phyloP scores from a whole-genome alignment of 1,140 invertebrate genomes.

The Procambarus virginalis region DNA sequence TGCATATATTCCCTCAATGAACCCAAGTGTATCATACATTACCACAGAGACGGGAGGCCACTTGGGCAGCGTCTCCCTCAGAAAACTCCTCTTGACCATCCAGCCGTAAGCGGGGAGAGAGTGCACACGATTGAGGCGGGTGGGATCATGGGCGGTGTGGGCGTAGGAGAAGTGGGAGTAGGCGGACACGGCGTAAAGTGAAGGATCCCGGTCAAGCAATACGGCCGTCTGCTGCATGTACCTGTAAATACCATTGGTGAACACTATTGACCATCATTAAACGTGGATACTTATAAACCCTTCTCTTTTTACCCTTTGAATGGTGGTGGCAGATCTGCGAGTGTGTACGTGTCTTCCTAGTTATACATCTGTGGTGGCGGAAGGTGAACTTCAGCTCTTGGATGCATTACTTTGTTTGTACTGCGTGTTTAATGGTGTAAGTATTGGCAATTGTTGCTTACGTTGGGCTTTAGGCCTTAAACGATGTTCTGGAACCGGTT shows the following conservation, averaged over 20 bases:
- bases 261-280: not conserved
- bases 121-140: constrained; percentile 79
- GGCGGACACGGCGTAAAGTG: constrained; percentile 80
- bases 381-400: too few species aligned
- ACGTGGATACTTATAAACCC: not conserved
- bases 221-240: constrained; percentile 80
- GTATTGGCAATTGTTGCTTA: too few species aligned
- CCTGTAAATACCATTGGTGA: constrained; percentile 72
- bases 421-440: too few species aligned
- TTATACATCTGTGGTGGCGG: too few species aligned
- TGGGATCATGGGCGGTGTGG: constrained; percentile 78
- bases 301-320: too few species aligned
- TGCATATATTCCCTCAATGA: too few species aligned
- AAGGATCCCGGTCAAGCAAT: constrained; percentile 77
- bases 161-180: constrained; percentile 82
- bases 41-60: constrained; percentile 77
- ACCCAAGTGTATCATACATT: not conserved
- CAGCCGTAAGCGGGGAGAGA: constrained; percentile 82
- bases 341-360: too few species aligned
- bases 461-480: too few species aligned
- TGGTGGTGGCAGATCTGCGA: too few species aligned
- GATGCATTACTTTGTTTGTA: too few species aligned
- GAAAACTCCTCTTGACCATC: constrained; percentile 78
- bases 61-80: constrained; percentile 79
- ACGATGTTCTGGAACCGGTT: too few species aligned